Evolutionary conservation across 2,888 invertebrate species (phyloP), one percentile per base, ranked within the genome.

Genomic region (Villa cingulata): DNA sequence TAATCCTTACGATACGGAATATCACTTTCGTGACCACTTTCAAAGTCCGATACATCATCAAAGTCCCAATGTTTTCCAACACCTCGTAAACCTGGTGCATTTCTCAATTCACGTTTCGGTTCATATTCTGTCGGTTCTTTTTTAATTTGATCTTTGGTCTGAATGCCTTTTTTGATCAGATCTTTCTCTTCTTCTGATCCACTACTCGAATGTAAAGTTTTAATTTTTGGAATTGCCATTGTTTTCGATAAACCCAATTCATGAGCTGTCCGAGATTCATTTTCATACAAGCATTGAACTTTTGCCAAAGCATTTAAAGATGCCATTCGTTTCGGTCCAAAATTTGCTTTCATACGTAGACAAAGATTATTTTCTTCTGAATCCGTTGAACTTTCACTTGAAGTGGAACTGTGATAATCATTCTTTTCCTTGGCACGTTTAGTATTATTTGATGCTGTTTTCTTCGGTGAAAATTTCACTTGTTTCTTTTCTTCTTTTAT

Each of bases 251-350:
- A 68, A 0, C 78, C 78, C 51, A 78, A 58, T 58, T 78, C 77
- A 60, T 83, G 76, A 51, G 81, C 83, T 1, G 81, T 80, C 43
- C 83, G 74, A 44, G 83, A 81, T 70, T 90, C 90, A 62, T 90
- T 90, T 67, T 90, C 90, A 61, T 90, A 90, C 20, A 91, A 73
- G 61, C 89, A 89, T 64, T 90, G 89, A 3, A 91, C 90, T 72
- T 90, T 90, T 23, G 89, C 89, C 56, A 86, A 66, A 1, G 91
- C 91, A 63, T 91, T 91, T 29, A 91, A 68, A 3, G 90, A 89
- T 36, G 91, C 91, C 68, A 89, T 87, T 40, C 83, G 75, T 66
- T 87, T 88, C 20, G 86, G 85, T 0, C 84, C 85, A 9, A 64
- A 66, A 16, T 59, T 59, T 4, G 6, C 9, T 16, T 36, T 36